Evolutionary conservation across 2,113 vertebrate genomes (phyloP).

Genomic region (Rissa tridactyla): DNA sequence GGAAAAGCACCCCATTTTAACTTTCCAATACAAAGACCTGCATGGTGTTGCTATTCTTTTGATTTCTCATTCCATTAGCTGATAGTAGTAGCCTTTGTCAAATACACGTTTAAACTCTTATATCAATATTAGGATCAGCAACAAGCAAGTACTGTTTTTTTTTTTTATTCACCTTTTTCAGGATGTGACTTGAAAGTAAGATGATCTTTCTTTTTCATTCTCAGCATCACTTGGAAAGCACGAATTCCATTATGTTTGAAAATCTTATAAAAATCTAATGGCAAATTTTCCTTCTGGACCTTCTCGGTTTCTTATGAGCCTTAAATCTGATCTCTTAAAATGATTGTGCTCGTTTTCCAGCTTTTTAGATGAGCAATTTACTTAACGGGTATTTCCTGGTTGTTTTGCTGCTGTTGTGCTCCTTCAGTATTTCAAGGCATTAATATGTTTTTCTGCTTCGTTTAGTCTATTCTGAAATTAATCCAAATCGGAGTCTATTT

Average conservation of each 20-base stretch:
- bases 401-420: neutral
- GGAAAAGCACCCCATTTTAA: neutral
- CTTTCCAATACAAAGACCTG: neutral
- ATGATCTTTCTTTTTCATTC: neutral
- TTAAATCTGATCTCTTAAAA: neutral
- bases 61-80: neutral
- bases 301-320: neutral
- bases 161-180: neutral
- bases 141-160: neutral
- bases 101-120: accelerated
- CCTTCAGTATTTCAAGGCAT: neutral
- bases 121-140: neutral
- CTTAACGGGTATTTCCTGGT: neutral
- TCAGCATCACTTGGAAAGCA: neutral
- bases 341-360: neutral
- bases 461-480: constrained; percentile 8
- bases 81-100: neutral
- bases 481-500: neutral
- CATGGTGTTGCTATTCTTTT: neutral
- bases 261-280: neutral
- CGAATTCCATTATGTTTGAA: neutral
- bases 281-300: neutral
- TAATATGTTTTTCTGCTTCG: neutral
- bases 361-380: neutral
- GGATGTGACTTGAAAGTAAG: neutral